phyloP scores from a whole-genome alignment of 2,113 vertebrate genomes.

The Motacilla alba region DNA sequence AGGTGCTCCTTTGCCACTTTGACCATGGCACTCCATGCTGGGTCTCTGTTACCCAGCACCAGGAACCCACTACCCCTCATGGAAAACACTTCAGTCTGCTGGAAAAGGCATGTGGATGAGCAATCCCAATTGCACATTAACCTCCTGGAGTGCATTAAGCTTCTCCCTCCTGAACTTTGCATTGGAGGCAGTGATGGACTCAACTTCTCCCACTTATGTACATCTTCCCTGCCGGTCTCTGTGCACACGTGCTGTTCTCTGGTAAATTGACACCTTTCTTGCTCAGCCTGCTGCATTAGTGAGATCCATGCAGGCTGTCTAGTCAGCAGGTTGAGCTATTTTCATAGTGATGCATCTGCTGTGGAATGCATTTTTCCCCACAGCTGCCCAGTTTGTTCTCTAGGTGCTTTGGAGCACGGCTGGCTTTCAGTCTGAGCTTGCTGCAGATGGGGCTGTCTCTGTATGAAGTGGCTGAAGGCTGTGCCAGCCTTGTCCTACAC shows the following conservation, averaged over 20 bases:
- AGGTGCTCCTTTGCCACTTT: neutral
- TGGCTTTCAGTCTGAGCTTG: neutral
- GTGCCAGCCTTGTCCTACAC: neutral
- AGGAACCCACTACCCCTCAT: neutral
- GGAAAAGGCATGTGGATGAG: neutral
- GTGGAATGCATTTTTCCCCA: neutral
- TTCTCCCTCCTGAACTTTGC: neutral
- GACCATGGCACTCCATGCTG: neutral
- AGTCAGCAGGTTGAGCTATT: neutral
- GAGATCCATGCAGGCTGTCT: neutral
- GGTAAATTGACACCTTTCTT: neutral
- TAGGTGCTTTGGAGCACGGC: neutral
- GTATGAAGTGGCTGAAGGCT: neutral
- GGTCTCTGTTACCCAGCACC: neutral
- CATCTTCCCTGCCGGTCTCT: accelerated
- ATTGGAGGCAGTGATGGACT: neutral
- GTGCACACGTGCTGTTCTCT: accelerated
- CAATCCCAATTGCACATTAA: neutral
- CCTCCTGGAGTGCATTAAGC: neutral
- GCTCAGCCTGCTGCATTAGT: neutral
- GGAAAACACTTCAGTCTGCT: neutral
- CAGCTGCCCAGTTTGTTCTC: neutral
- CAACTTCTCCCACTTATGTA: neutral
- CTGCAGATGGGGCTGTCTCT: neutral
- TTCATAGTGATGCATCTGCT: neutral